Conservation (phyloP, 2,888 invertebrate species). For the Deilephila porcellus region DNA sequence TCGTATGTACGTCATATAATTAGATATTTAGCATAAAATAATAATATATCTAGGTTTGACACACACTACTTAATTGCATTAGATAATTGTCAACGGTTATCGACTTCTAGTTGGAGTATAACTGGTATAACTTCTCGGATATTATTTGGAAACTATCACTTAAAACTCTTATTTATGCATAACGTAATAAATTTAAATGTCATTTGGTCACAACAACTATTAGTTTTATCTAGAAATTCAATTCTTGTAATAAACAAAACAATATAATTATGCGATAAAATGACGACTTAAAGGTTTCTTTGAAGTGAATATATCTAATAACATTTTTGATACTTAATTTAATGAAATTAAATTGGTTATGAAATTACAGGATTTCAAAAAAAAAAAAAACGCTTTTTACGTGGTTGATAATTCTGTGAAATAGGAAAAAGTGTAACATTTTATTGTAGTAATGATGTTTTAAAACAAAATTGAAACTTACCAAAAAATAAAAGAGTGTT, state of each 20-base stretch:
- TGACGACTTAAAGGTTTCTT: no score
- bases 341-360: no score
- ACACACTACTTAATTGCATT: not conserved
- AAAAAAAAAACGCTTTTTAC: no score
- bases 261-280: no score
- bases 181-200: not conserved
- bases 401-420: no score
- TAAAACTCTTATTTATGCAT: slow-evolving; percentile 3
- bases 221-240: not conserved
- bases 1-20: no score
- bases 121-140: not conserved
- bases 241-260: no score
- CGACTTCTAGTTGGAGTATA: not conserved
- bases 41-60: not conserved
- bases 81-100: not conserved
- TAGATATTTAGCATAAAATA: not conserved
- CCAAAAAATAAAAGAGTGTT: slow-evolving; percentile 71
- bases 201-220: not conserved
- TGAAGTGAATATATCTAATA: no score
- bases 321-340: no score
- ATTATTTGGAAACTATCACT: slow-evolving; percentile 2
- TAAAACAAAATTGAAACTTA: slow-evolving; percentile 53
- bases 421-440: no score
- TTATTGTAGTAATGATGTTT: not conserved
- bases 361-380: no score